A percentile compares a stretch with the other conserved stretches of the same genome.
phyloP scores from a whole-genome alignment of 2,888 invertebrate species.

The Drosophila niveifrons region DNA sequence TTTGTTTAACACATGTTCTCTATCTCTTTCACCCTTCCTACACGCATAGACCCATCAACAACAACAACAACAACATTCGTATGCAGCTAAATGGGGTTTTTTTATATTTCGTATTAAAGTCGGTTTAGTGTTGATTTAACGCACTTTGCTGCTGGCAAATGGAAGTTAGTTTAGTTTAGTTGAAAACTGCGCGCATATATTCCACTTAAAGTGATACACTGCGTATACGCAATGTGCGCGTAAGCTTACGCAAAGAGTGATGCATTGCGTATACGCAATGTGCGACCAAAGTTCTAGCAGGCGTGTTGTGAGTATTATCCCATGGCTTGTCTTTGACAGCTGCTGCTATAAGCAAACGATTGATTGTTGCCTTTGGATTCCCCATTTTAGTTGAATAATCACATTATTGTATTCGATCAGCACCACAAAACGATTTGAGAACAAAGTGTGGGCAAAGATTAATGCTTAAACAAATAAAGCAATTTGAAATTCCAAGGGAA shows the following conservation, averaged over 20 bases:
- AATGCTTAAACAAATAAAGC: no score
- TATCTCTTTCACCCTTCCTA: background rate
- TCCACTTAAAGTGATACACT: background rate
- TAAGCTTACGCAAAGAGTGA: no score
- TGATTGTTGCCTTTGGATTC: background rate
- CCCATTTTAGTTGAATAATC: background rate
- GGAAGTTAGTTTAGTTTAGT: background rate
- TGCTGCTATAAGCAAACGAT: background rate
- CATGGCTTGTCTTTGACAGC: background rate
- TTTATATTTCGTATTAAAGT: background rate
- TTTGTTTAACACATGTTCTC: slow-evolving; percentile 45
- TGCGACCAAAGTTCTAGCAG: no score
- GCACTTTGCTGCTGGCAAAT: background rate
- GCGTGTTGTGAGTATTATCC: background rate
- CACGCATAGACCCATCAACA: background rate
- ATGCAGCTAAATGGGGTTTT: background rate
- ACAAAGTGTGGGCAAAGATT: no score
- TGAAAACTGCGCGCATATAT: background rate
- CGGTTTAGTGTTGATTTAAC: background rate
- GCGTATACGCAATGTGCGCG: background rate
- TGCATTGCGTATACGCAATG: no score
- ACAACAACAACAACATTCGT: background rate
- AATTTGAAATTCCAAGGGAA: no score
- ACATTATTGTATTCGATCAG: background rate
- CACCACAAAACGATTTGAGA: no score